phyloP scores from a whole-genome alignment of 2,797 vertebrate species.

The Psittacula echo region DNA sequence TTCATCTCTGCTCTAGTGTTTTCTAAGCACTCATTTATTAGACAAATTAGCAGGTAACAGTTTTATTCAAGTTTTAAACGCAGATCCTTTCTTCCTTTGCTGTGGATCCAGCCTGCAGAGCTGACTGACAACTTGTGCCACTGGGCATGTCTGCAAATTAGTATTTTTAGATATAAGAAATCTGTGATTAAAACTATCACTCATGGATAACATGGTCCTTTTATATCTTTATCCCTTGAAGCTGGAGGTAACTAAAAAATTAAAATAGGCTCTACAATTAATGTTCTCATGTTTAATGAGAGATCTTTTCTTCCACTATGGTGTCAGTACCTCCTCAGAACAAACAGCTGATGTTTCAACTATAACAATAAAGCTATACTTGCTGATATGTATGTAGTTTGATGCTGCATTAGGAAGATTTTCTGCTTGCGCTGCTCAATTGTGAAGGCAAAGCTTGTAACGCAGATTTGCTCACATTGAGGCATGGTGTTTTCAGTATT shows the following conservation, averaged over 20 bases:
- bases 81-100: neutral
- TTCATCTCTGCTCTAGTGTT: neutral
- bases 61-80: slow-evolving; percentile 6
- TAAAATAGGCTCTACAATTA: neutral
- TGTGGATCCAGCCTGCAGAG: neutral
- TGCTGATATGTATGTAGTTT: neutral
- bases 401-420: neutral
- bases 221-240: neutral
- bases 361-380: neutral
- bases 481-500: neutral
- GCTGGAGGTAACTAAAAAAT: neutral
- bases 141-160: neutral
- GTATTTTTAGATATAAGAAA: neutral
- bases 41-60: neutral
- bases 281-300: neutral
- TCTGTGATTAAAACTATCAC: neutral
- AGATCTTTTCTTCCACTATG: fast-evolving
- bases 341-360: neutral
- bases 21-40: neutral
- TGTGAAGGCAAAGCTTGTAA: neutral
- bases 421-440: neutral
- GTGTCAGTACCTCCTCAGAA: neutral
- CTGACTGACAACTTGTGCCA: neutral
- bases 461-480: neutral
- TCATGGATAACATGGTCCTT: neutral